Evolutionary conservation across 2,113 vertebrate species (phyloP).

Genomic region (Sorex fumeus): DNA sequence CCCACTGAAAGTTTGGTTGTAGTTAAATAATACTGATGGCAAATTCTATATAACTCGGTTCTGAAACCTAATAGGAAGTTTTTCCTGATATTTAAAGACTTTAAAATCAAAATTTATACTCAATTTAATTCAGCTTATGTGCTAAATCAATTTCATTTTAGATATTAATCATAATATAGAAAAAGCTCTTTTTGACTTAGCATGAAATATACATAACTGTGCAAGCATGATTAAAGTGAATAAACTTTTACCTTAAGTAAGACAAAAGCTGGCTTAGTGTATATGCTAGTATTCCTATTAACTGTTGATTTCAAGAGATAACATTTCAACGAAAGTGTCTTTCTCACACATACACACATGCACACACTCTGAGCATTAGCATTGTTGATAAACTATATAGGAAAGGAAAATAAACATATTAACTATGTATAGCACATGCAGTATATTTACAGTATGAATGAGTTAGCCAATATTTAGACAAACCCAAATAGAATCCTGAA

Average conservation of each 20-base stretch:
- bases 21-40: conserved; percentile 61
- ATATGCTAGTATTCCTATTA: conserved; percentile 78
- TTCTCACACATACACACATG: not conserved
- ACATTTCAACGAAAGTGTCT: conserved; percentile 76
- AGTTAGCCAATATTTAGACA: conserved; percentile 41
- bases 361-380: conserved; percentile 42
- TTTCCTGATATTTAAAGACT: conserved; percentile 66
- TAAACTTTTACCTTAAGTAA: conserved; percentile 85
- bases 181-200: conserved; percentile 73
- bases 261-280: conserved; percentile 73
- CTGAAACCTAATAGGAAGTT: conserved; percentile 28
- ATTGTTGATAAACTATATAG: conserved; percentile 66
- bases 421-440: conserved; percentile 71
- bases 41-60: conserved; percentile 67
- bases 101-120: conserved; percentile 71
- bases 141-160: conserved; percentile 66
- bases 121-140: conserved; percentile 64
- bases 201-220: conserved; percentile 56
- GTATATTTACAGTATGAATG: conserved; percentile 75
- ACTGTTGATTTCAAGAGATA: conserved; percentile 72
- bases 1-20: conserved; percentile 56
- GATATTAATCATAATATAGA: conserved; percentile 73
- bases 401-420: conserved; percentile 76
- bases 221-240: conserved; percentile 53
- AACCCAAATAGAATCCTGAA: conserved; percentile 71